These are phyloP conservation scores for Mizuhopecten yessoensis DNA, from an alignment of 1,140 invertebrate species.

Conservation along the genomic window DNA sequence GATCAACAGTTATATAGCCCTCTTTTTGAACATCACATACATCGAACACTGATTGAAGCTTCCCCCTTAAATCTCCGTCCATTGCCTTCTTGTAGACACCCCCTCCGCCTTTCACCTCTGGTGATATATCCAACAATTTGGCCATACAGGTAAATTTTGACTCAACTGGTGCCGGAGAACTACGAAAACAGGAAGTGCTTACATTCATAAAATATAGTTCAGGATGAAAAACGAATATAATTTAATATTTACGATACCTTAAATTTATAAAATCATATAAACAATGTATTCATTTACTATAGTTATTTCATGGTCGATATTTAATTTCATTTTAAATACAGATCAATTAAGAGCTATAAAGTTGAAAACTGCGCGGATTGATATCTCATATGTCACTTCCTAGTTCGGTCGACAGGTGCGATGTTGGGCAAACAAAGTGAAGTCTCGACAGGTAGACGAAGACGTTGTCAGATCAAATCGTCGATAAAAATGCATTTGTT, in stretches of 20 bases:
- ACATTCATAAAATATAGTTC: neutral
- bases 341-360: neutral
- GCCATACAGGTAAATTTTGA: conserved; percentile 38
- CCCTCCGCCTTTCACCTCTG: conserved; percentile 18
- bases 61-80: conserved; percentile 71
- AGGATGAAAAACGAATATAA: neutral
- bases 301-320: neutral
- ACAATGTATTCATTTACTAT: neutral
- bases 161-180: conserved; percentile 23
- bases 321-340: neutral
- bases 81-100: conserved; percentile 47
- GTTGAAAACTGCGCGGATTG: neutral
- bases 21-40: conserved; percentile 79
- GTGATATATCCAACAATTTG: conserved; percentile 8
- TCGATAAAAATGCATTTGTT: too few relatives aligned
- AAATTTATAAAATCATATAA: neutral
- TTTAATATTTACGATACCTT: neutral
- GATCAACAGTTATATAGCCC: conserved; percentile 79
- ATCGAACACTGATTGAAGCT: conserved; percentile 78
- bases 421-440: conserved; percentile 3
- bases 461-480: neutral
- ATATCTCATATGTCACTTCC: neutral
- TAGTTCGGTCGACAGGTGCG: conserved; percentile 36
- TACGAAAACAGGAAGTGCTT: neutral
- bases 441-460: neutral